These are phyloP conservation scores for Timema podura DNA, from an alignment of 2,888 invertebrate genomes.

Conservation along the genomic window DNA sequence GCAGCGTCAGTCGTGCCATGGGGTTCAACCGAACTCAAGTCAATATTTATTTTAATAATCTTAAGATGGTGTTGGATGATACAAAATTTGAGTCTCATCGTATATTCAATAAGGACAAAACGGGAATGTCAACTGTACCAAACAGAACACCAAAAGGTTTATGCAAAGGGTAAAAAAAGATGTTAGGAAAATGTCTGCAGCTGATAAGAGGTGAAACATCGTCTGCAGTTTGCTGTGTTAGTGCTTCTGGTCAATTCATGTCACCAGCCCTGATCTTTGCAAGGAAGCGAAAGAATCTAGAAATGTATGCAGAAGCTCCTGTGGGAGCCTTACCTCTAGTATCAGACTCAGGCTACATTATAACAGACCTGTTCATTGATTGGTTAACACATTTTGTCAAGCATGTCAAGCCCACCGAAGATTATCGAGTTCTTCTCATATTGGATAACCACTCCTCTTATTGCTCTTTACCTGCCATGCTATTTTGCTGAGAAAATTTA, in stretches of 20 bases:
- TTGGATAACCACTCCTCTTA: constrained; percentile 31
- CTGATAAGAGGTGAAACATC: constrained; percentile 33
- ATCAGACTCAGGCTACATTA: constrained; percentile 32
- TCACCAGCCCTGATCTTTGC: constrained; percentile 21
- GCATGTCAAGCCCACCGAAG: constrained; percentile 26
- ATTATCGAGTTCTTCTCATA: constrained; percentile 30
- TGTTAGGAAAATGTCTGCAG: constrained; percentile 34
- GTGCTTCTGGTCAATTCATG: constrained; percentile 27
- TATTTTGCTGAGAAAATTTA: constrained; percentile 29
- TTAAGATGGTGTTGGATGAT: constrained; percentile 26
- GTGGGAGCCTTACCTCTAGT: constrained; percentile 27
- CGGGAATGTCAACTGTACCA: constrained; percentile 35
- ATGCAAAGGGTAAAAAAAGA: constrained; percentile 35
- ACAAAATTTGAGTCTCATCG: constrained; percentile 32
- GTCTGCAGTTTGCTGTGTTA: constrained; percentile 34
- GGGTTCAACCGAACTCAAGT: constrained; percentile 40
- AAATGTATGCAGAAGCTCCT: constrained; percentile 28
- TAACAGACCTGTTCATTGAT: constrained; percentile 28
- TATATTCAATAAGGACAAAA: constrained; percentile 36
- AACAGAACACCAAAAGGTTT: constrained; percentile 36
- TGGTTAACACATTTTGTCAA: constrained; percentile 31
- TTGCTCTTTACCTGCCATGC: constrained; percentile 26
- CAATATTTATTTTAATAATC: constrained; percentile 36
- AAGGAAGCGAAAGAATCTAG: constrained; percentile 22
- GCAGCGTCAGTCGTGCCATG: constrained; percentile 38